phyloP scores from a whole-genome alignment of 2,113 vertebrate genomes.

The Ivindomyrus marchei region DNA sequence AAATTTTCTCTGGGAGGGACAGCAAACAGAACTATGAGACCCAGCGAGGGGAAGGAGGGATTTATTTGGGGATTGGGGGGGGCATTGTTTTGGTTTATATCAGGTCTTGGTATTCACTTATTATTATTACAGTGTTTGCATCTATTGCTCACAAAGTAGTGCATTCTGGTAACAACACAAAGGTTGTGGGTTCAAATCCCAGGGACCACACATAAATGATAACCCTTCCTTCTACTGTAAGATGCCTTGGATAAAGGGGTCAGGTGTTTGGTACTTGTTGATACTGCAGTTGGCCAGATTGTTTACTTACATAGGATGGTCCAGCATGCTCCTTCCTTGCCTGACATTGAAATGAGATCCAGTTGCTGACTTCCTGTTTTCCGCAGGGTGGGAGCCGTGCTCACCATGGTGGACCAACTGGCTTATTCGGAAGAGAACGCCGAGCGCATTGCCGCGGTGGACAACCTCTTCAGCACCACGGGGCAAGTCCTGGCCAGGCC shows the following conservation, averaged over 20 bases:
- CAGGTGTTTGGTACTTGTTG: background rate
- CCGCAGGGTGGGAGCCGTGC: background rate
- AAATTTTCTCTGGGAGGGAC: background rate
- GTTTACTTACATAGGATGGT: background rate
- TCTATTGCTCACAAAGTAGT: background rate
- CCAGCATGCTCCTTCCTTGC: background rate
- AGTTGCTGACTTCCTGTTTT: background rate
- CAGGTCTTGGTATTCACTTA: background rate
- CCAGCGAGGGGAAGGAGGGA: background rate
- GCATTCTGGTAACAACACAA: background rate
- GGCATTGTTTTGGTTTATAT: background rate
- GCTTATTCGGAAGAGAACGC: constrained; percentile 64
- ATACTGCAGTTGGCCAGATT: background rate
- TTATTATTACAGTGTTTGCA: background rate
- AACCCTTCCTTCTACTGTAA: background rate
- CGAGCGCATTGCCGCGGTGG: constrained; percentile 70
- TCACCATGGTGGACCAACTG: constrained; percentile 59
- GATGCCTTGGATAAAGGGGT: background rate
- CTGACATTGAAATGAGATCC: background rate
- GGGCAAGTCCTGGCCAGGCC: constrained; percentile 61
- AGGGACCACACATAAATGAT: background rate
- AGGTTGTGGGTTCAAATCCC: background rate
- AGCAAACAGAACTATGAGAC: background rate
- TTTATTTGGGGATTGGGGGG: background rate
- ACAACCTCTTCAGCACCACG: constrained; percentile 65